Percentiles rank a stretch among this genome's conserved stretches.
phyloP scores from a whole-genome alignment of 2,888 invertebrate species.

The Lymantria dispar region DNA sequence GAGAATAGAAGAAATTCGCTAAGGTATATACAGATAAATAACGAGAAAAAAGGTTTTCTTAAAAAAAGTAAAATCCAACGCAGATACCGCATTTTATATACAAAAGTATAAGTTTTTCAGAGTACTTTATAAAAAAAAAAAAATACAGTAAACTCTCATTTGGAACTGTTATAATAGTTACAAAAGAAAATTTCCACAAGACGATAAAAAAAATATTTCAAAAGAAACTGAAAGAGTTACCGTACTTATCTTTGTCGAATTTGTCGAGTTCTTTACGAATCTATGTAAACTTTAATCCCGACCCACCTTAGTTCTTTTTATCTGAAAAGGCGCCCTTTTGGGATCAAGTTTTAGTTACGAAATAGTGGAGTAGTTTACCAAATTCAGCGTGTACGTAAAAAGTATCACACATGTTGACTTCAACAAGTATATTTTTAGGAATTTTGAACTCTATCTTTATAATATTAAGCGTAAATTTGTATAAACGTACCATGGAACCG shows the following conservation, averaged over 20 bases:
- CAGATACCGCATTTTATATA: too few relatives aligned
- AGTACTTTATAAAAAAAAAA: too few relatives aligned
- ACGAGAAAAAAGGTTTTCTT: too few relatives aligned
- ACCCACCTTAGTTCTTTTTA: slow-evolving; percentile 26
- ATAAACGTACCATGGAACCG: slow-evolving; percentile 4
- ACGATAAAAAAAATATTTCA: not conserved
- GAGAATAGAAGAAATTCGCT: too few relatives aligned
- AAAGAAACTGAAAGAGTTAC: not conserved
- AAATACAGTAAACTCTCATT: too few relatives aligned
- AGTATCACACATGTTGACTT: slow-evolving; percentile 1
- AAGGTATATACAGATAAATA: too few relatives aligned
- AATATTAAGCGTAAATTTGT: not conserved
- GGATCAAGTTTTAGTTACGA: slow-evolving; percentile 32
- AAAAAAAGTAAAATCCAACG: too few relatives aligned
- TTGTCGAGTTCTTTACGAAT: slow-evolving; percentile 9
- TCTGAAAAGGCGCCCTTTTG: slow-evolving; percentile 29
- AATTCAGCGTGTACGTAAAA: slow-evolving; percentile 16
- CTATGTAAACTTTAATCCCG: slow-evolving; percentile 22
- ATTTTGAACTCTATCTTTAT: not conserved
- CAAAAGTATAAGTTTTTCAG: too few relatives aligned
- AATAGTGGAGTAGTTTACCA: slow-evolving; percentile 31
- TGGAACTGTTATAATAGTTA: too few relatives aligned
- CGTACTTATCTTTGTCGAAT: slow-evolving; percentile 1
- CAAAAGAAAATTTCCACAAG: too few relatives aligned
- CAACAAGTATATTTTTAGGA: not conserved